Evolutionary conservation across 2,888 invertebrate species (phyloP).

Genomic region (Meliscaeva auricollis): DNA sequence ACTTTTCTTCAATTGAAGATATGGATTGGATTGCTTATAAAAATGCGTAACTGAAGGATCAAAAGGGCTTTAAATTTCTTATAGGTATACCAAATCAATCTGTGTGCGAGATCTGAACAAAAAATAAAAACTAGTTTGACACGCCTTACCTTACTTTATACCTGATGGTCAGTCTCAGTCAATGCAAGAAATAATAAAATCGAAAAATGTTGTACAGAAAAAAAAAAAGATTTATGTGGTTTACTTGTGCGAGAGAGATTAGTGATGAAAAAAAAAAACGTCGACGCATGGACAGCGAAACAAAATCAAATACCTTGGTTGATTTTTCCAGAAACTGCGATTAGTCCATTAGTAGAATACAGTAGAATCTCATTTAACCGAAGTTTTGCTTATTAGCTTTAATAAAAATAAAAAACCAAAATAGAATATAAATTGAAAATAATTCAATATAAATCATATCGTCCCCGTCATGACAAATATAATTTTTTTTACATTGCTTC

Average conservation of each 20-base stretch:
- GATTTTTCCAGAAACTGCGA: constrained; percentile 10
- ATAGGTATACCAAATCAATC: constrained; percentile 4
- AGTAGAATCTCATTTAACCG: constrained; percentile 1
- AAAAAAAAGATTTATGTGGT: constrained; percentile 10
- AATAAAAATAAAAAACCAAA: no score
- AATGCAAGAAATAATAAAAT: constrained; percentile 35
- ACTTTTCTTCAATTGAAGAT: not conserved
- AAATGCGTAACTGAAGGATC: not conserved
- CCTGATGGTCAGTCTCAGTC: constrained; percentile 31
- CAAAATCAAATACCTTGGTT: constrained; percentile 8
- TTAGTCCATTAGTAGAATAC: constrained; percentile 13
- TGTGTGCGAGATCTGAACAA: constrained; percentile 25
- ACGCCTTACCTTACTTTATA: constrained; percentile 28
- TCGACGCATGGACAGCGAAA: constrained; percentile 1
- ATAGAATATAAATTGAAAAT: no score
- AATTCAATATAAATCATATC: no score
- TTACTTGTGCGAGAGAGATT: constrained; percentile 31
- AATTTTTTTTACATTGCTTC: no score
- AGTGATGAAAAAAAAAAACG: not conserved
- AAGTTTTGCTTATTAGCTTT: no score
- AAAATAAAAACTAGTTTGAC: constrained; percentile 45
- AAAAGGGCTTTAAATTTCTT: constrained; percentile 7
- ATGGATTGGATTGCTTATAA: constrained; percentile 17
- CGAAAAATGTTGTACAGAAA: not conserved
- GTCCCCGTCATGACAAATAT: no score